Evolutionary conservation across 2,888 invertebrate species (phyloP).

Genomic region (Agrotis clavis): DNA sequence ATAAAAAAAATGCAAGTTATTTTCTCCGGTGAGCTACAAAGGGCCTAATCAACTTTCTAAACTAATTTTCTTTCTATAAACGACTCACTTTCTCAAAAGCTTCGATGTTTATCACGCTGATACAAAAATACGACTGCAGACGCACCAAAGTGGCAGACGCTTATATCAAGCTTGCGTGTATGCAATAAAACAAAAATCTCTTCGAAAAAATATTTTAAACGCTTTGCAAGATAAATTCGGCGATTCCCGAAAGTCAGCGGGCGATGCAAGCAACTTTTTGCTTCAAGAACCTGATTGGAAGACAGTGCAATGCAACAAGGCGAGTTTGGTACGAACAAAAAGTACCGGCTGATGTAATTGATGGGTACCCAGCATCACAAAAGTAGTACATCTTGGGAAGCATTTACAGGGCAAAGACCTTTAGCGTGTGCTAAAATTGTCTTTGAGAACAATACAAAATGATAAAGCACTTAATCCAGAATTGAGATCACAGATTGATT

Average conservation of each 20-base stretch:
- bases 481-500: neutral
- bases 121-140: constrained; percentile 43
- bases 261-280: constrained; percentile 41
- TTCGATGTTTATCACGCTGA: constrained; percentile 24
- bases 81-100: constrained; percentile 35
- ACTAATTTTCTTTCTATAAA: constrained; percentile 2
- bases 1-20: neutral
- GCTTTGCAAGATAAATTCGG: constrained; percentile 43
- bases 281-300: constrained; percentile 35
- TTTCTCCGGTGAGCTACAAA: constrained; percentile 13
- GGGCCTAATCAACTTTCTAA: constrained; percentile 35
- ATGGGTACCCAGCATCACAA: constrained; percentile 7
- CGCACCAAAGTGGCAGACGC: constrained; percentile 10
- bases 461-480: neutral
- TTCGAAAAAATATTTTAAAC: constrained; percentile 36
- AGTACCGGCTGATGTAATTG: constrained; percentile 20
- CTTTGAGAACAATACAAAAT: neutral
- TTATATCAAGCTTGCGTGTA: constrained; percentile 38
- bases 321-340: constrained; percentile 39
- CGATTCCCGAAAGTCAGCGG: constrained; percentile 70
- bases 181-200: constrained; percentile 32
- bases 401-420: constrained; percentile 1
- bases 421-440: constrained; percentile 1
- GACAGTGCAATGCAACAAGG: constrained; percentile 7
- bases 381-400: neutral